Evolutionary conservation across 2,888 invertebrate genomes (phyloP).

Genomic region (Ephialtes manifestator): DNA sequence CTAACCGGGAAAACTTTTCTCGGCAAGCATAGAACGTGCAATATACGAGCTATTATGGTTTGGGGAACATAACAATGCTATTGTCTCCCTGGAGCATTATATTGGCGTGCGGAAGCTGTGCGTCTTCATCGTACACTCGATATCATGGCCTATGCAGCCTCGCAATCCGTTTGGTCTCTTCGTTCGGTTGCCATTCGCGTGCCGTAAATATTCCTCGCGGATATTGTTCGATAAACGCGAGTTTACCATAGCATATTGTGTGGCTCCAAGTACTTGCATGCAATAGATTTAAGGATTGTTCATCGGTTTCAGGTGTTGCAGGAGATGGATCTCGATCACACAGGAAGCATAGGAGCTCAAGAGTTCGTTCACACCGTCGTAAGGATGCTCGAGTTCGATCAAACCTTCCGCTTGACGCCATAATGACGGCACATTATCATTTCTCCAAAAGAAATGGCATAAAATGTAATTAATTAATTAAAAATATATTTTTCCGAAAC

Average conservation of each 20-base stretch:
- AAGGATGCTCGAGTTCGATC: constrained; percentile 89
- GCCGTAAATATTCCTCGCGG: constrained; percentile 12
- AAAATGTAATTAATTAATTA: too few relatives aligned
- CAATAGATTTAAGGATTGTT: constrained; percentile 7
- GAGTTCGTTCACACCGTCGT: constrained; percentile 89
- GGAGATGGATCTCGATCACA: constrained; percentile 88
- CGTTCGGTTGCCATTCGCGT: constrained; percentile 25
- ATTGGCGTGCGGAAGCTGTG: constrained; percentile 13
- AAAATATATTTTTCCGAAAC: too few relatives aligned
- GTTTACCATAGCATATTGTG: constrained; percentile 7
- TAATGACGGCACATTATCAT: constrained; percentile 2
- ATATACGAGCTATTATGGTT: constrained; percentile 69
- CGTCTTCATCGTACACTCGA: constrained; percentile 20
- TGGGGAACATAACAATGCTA: constrained; percentile 71
- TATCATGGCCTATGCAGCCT: constrained; percentile 15
- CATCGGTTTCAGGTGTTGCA: constrained; percentile 87
- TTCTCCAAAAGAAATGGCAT: too few relatives aligned
- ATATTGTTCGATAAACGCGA: constrained; percentile 18
- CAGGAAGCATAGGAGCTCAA: constrained; percentile 87
- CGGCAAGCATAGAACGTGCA: constrained; percentile 20
- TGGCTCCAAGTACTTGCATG: background rate
- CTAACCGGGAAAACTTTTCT: constrained; percentile 58
- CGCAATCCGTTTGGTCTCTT: constrained; percentile 11
- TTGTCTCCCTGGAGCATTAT: constrained; percentile 62
- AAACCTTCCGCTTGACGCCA: constrained; percentile 88